phyloP scores from a whole-genome alignment of 2,113 vertebrate genomes.

The Glaucomys volans region DNA sequence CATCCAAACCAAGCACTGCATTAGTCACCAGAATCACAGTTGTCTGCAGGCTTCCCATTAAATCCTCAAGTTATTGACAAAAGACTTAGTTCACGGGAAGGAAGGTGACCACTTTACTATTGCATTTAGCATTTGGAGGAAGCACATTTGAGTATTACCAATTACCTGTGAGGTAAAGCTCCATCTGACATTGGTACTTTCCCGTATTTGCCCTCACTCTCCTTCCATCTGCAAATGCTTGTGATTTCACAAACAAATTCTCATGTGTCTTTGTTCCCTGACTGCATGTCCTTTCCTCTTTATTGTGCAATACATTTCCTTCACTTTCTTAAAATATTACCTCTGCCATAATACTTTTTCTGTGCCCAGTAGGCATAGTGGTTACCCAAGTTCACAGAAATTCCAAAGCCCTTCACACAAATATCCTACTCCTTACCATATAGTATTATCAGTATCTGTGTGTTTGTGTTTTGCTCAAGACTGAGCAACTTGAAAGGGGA shows the following conservation, averaged over 20 bases:
- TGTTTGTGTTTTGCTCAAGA: neutral
- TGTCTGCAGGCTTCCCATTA: constrained; percentile 36
- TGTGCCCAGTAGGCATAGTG: neutral
- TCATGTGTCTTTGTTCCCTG: neutral
- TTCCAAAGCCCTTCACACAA: neutral
- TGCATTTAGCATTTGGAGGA: neutral
- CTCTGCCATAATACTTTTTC: neutral
- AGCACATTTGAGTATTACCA: neutral
- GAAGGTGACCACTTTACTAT: neutral
- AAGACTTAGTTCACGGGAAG: neutral
- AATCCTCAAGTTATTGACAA: neutral
- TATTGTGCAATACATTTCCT: neutral
- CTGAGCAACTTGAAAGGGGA: neutral
- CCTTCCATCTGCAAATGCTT: neutral
- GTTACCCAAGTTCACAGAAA: constrained; percentile 2
- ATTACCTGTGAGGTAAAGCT: neutral
- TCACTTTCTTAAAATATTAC: neutral
- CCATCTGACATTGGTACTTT: neutral
- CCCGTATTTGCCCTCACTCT: neutral
- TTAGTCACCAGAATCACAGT: constrained; percentile 35
- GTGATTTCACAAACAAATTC: constrained; percentile 28
- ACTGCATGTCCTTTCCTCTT: neutral
- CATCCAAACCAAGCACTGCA: neutral
- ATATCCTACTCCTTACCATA: neutral
- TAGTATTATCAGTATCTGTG: neutral